Percentiles rank a stretch among this genome's conserved stretches.
Conservation (phyloP, 2,113 vertebrate species). For the Pimephales promelas region DNA sequence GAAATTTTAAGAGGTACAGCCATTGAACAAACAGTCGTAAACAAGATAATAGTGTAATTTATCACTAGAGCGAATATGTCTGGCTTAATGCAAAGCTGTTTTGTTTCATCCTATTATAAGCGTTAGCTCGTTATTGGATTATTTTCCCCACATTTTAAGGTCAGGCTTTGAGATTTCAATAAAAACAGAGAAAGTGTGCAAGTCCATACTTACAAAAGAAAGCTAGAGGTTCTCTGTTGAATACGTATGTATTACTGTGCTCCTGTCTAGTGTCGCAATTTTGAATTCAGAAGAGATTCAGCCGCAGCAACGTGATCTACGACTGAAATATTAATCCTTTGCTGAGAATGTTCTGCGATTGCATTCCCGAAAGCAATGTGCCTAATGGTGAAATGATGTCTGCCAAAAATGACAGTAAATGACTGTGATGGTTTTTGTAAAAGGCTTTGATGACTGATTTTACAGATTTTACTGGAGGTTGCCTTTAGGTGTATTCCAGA, state of each 20-base stretch:
- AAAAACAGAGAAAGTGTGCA: neutral
- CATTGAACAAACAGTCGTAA: slow-evolving; percentile 7
- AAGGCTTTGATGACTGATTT: slow-evolving; percentile 23
- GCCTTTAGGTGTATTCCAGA: neutral
- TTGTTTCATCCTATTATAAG: slow-evolving; percentile 13
- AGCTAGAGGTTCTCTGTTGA: neutral
- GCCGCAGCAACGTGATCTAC: neutral
- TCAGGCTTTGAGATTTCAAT: slow-evolving; percentile 1
- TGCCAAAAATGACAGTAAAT: slow-evolving; percentile 22
- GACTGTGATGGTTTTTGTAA: slow-evolving; percentile 3
- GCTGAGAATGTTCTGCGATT: neutral
- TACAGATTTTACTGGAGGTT: neutral
- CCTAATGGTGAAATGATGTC: slow-evolving; percentile 29
- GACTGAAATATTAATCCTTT: slow-evolving; percentile 17
- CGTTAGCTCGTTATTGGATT: slow-evolving; percentile 3
- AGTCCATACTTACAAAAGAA: slow-evolving; percentile 14
- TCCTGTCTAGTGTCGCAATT: neutral
- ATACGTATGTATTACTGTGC: neutral
- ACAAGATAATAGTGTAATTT: slow-evolving; percentile 31
- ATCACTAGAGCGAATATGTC: neutral
- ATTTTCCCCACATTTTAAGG: slow-evolving; percentile 22
- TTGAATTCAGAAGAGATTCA: slow-evolving; percentile 14
- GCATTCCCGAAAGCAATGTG: slow-evolving; percentile 28
- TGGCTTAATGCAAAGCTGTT: slow-evolving; percentile 25
- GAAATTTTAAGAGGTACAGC: neutral